These are phyloP conservation scores for Caiman crocodilus DNA, from an alignment of 2,797 vertebrate species.

Conservation along the genomic window DNA sequence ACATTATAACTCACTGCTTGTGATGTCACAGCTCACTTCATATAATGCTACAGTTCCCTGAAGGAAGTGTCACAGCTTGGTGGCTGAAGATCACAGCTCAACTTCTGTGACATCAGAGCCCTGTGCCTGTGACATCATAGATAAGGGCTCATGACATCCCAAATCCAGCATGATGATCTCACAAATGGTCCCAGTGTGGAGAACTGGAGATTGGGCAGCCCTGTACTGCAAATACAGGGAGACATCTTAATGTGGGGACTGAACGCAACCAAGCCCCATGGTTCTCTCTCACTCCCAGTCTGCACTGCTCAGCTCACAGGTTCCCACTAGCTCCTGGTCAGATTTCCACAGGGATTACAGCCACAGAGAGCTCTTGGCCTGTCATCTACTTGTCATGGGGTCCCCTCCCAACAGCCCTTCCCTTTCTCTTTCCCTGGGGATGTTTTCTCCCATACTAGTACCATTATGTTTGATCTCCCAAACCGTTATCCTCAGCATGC, in stretches of 20 bases:
- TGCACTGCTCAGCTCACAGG: not conserved
- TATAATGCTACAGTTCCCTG: too few relatives aligned
- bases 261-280: not conserved
- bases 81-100: too few relatives aligned
- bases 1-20: not conserved
- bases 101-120: accelerated
- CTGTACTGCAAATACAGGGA: not conserved
- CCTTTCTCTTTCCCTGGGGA: not conserved
- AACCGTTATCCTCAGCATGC: not conserved
- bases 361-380: not conserved
- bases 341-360: too few relatives aligned
- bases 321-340: not conserved
- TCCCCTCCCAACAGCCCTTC: not conserved
- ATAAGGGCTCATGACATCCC: not conserved
- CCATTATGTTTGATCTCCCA: not conserved
- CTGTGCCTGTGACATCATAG: accelerated
- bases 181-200: not conserved
- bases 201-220: not conserved
- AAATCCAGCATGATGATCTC: not conserved
- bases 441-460: not conserved
- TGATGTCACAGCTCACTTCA: not conserved
- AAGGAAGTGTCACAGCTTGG: too few relatives aligned
- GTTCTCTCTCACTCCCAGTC: not conserved
- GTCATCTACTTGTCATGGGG: not conserved
- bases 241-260: not conserved